Conservation (phyloP, 1,140 invertebrate genomes). For the Yoshiicerus persimilis region DNA sequence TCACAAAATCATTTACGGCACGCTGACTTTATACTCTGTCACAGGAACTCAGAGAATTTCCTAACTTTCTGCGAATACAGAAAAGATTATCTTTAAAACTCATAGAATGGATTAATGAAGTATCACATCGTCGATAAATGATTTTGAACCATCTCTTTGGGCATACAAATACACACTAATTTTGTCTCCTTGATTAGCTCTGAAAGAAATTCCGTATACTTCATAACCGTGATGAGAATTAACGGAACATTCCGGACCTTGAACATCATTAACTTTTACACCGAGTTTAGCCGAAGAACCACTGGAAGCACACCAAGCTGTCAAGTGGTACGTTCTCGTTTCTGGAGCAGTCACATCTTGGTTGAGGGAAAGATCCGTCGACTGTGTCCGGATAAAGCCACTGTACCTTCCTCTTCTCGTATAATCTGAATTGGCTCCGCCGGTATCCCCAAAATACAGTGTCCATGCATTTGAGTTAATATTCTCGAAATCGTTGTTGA, state of each 20-base stretch:
- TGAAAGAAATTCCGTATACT: conserved; percentile 23
- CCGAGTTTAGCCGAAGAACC: conserved; percentile 22
- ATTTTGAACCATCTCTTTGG: neutral
- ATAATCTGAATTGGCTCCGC: neutral
- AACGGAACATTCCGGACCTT: conserved; percentile 5
- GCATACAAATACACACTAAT: conserved; percentile 25
- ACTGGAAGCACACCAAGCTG: conserved; percentile 31
- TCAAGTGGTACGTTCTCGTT: neutral
- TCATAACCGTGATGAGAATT: neutral
- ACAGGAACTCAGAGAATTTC: no score
- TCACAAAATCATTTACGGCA: no score
- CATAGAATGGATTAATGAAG: neutral
- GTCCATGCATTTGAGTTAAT: neutral
- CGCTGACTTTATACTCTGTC: no score
- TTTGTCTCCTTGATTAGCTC: conserved; percentile 18
- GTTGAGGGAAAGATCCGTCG: neutral
- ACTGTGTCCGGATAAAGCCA: neutral
- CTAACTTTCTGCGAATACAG: no score
- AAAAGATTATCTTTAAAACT: no score
- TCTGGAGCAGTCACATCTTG: conserved; percentile 25
- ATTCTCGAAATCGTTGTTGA: conserved; percentile 33
- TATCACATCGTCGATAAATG: conserved; percentile 25
- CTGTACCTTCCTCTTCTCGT: neutral
- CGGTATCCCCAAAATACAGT: neutral
- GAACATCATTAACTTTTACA: conserved; percentile 27